Base-by-base conservation (phyloP, 1,140 invertebrate genomes). In the Oryzaephilus surinamensis region DNA sequence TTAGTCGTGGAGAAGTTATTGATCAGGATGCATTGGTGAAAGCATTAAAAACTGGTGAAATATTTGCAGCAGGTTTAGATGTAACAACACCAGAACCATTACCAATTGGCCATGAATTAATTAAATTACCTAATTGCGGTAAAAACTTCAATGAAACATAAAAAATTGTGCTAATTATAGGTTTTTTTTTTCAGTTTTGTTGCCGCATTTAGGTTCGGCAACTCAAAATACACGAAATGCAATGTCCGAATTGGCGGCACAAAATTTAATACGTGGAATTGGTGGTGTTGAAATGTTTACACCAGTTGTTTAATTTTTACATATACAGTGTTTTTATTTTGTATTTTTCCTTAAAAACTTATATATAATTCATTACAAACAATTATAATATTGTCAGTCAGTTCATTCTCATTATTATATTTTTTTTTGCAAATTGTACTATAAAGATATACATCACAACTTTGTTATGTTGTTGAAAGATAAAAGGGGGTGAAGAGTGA, bases 31-130 rank as follows among this genome's bases (percentile, higher is more conserved):
- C 81, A 8, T 63, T 95, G 17, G 73, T 84, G 41, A 68, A 79
- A 43, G 89, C 88, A 5, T 64, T 96, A 6, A 69, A 79, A 52
- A 72, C 67, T 31, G 71, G 74, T 6, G 68, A 68, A 32, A 94
- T 97, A 30, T 66, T 72, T 54, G 88, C 79, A 6, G 93, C 92
- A 11, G 93, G 91, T 0, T 65, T 97, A 11, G 94, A 97, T 70
- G 93, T 96, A 0, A 95, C 85, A 49, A 80, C 77, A 15, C 92
- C 92, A 0, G 93, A 97, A 64, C 94, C 92, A 3, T 63, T 97
- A n/a, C 85, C 89, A 6, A 53, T 77, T 0, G 76, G 90, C 55
- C 80, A 79, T 67, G 77, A 81, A 27, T 67, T 97, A 5, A 67
- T 90, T 2, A 74, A 71, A 39, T 58, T 96, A 10, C 64, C 77